These are phyloP conservation scores for Pedetes capensis DNA, from an alignment of 2,113 vertebrate species.

Conservation along the genomic window DNA sequence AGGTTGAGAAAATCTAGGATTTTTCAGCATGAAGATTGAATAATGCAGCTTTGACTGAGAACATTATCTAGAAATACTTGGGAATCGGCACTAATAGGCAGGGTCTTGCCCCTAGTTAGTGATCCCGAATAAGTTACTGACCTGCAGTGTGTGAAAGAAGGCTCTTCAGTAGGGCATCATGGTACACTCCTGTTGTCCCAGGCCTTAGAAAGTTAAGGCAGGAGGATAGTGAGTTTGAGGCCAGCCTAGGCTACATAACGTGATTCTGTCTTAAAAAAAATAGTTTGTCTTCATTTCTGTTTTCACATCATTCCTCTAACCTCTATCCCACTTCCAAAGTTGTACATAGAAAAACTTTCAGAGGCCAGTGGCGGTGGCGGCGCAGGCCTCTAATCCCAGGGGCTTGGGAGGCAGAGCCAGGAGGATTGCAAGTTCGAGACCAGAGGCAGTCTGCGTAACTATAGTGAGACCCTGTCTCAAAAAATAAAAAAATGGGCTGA, in stretches of 20 bases:
- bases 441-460: too few species aligned
- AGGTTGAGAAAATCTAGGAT: background rate
- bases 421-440: too few species aligned
- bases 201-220: background rate
- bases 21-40: background rate
- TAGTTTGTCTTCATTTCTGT: background rate
- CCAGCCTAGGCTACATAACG: background rate
- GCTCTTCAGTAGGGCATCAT: too few species aligned
- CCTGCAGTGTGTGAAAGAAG: background rate
- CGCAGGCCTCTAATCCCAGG: too few species aligned
- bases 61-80: background rate
- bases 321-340: background rate
- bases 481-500: too few species aligned
- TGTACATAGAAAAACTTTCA: background rate
- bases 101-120: background rate
- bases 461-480: too few species aligned
- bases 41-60: background rate
- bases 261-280: background rate
- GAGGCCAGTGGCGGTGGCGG: too few species aligned
- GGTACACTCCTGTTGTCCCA: background rate
- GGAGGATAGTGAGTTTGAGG: background rate
- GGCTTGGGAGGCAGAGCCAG: too few species aligned
- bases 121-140: background rate
- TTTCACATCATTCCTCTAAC: background rate
- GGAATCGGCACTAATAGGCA: background rate